Evolutionary conservation across 2,888 invertebrate genomes (phyloP).

Genomic region (Aricia artaxerxes): DNA sequence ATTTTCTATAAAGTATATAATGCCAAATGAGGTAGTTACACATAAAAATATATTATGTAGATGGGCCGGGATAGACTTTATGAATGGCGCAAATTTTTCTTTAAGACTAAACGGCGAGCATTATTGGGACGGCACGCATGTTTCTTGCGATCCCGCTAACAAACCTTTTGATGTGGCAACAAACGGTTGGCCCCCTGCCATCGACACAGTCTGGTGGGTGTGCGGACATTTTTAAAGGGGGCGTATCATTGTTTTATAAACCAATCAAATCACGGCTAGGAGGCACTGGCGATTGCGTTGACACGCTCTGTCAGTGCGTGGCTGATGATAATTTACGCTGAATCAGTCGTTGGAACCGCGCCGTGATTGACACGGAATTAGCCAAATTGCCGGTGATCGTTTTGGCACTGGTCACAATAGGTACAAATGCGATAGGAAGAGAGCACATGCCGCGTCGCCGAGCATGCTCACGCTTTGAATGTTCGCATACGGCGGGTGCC

Average conservation of each 20-base stretch:
- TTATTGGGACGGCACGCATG: background rate
- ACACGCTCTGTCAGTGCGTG: slow-evolving; percentile 21
- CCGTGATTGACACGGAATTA: slow-evolving; percentile 12
- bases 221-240: slow-evolving; percentile 43
- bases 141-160: slow-evolving; percentile 22
- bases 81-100: background rate
- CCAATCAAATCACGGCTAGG: slow-evolving; percentile 42
- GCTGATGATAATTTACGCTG: slow-evolving; percentile 15
- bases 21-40: background rate
- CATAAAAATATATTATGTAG: background rate
- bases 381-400: slow-evolving; percentile 9
- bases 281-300: background rate
- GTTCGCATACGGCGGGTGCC: background rate
- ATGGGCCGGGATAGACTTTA: background rate
- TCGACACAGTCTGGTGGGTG: slow-evolving; percentile 49
- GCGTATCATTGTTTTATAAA: slow-evolving; percentile 44
- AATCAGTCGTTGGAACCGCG: slow-evolving; percentile 8
- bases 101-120: background rate
- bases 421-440: slow-evolving; percentile 15
- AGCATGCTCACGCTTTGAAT: background rate
- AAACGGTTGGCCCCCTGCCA: slow-evolving; percentile 48
- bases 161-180: slow-evolving; percentile 32
- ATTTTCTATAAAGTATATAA: background rate
- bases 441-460: background rate
- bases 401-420: slow-evolving; percentile 13